Conservation (phyloP, 1,140 invertebrate genomes). For the Danaus melanippus region DNA sequence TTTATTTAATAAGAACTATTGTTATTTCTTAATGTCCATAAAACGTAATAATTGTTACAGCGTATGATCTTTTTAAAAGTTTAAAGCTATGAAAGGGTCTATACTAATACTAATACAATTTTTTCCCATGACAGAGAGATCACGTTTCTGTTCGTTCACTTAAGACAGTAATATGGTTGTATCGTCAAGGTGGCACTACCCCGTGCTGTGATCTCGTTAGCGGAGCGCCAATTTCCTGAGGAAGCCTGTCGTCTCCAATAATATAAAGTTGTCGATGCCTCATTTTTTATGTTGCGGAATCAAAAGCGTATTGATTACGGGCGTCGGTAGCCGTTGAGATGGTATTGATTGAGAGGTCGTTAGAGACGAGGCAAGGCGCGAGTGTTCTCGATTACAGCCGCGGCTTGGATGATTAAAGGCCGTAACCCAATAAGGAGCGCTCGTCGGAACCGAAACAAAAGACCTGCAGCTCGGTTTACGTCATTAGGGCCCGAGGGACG, state of each 20-base stretch:
- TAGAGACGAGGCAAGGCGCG: conserved; percentile 16
- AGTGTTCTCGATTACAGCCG: conserved; percentile 25
- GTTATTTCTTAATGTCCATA: too few relatives aligned
- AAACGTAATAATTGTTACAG: too few relatives aligned
- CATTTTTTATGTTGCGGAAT: conserved; percentile 44
- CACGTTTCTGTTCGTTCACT: background rate
- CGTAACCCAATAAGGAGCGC: conserved; percentile 56
- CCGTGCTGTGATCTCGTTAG: conserved; percentile 18
- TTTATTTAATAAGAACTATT: too few relatives aligned
- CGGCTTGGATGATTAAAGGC: conserved; percentile 57
- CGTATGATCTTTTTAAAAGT: too few relatives aligned
- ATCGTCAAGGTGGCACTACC: conserved; percentile 17
- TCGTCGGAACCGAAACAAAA: conserved; percentile 54
- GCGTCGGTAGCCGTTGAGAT: conserved; percentile 21
- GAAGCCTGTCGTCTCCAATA: conserved; percentile 9
- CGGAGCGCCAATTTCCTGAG: conserved; percentile 23
- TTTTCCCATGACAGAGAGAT: too few relatives aligned
- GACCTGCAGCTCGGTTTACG: conserved; percentile 52
- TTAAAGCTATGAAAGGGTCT: too few relatives aligned
- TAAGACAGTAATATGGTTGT: conserved; percentile 1
- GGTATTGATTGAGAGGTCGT: conserved; percentile 46
- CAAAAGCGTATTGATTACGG: conserved; percentile 56
- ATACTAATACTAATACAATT: too few relatives aligned
- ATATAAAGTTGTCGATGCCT: conserved; percentile 30
- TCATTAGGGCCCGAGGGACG: conserved; percentile 41